Percentiles rank a stretch among this genome's conserved stretches.
phyloP scores from a whole-genome alignment of 2,888 invertebrate genomes.

The Neoaliturus tenellus region DNA sequence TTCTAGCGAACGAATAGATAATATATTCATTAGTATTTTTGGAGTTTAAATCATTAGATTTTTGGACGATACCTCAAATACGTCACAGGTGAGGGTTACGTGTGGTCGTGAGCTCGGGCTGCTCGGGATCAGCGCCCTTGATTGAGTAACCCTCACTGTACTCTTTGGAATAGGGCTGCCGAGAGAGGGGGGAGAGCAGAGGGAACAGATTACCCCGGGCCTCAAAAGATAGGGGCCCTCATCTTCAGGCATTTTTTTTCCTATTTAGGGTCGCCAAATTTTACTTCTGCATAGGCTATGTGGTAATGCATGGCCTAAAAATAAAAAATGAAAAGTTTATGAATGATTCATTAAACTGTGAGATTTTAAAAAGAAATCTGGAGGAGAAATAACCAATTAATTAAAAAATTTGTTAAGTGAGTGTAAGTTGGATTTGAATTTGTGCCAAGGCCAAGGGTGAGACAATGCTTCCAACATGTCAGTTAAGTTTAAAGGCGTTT shows the following conservation, averaged over 20 bases:
- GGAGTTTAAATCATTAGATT: neutral
- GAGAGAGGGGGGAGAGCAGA: too few relatives aligned
- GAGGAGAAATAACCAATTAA: neutral
- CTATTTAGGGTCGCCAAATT: too few relatives aligned
- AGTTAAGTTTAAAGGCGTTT: constrained; percentile 12
- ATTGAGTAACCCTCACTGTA: too few relatives aligned
- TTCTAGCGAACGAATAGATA: constrained; percentile 4
- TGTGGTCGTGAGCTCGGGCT: too few relatives aligned
- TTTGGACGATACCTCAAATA: neutral
- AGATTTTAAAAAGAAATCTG: neutral
- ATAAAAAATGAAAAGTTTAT: neutral
- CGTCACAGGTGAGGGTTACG: neutral
- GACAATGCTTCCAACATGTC: constrained; percentile 5
- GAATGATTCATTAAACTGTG: constrained; percentile 25
- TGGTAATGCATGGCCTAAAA: neutral
- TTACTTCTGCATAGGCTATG: too few relatives aligned
- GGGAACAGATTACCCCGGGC: too few relatives aligned
- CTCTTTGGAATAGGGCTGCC: too few relatives aligned
- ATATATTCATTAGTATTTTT: neutral
- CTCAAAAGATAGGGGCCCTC: too few relatives aligned
- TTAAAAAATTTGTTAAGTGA: neutral
- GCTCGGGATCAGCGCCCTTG: neutral
- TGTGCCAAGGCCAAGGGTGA: neutral
- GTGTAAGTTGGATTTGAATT: neutral
- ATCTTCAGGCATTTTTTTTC: too few relatives aligned